These are phyloP conservation scores for Anseranas semipalmata DNA, from an alignment of 2,113 vertebrate species.

Conservation along the genomic window DNA sequence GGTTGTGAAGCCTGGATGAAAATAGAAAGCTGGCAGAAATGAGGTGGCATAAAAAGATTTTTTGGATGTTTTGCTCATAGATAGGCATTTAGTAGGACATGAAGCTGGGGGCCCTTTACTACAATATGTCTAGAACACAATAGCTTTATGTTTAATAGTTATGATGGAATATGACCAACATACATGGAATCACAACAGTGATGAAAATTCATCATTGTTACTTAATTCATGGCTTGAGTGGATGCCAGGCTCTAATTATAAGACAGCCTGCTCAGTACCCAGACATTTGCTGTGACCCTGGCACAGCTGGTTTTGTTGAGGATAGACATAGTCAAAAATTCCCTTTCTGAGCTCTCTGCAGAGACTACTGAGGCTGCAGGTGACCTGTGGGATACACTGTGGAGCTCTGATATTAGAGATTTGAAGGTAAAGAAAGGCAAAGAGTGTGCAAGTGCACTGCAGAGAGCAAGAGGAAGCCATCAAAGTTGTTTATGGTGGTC, in stretches of 20 bases:
- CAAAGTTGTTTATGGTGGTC: background rate
- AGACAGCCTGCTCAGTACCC: background rate
- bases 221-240: slow-evolving; percentile 19
- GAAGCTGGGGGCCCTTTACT: background rate
- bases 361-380: background rate
- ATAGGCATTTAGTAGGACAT: background rate
- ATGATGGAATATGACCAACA: background rate
- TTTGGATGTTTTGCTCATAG: background rate
- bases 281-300: background rate
- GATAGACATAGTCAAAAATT: background rate
- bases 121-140: background rate
- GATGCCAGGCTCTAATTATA: background rate
- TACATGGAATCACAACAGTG: background rate
- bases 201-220: slow-evolving; percentile 37
- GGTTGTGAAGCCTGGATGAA: background rate
- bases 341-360: background rate
- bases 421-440: background rate
- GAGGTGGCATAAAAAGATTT: background rate
- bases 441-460: background rate
- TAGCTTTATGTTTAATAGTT: background rate
- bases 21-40: background rate
- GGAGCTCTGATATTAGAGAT: background rate
- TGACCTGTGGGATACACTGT: background rate
- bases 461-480: background rate
- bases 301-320: background rate